phyloP scores from a whole-genome alignment of 2,113 vertebrate genomes.

The Sarotherodon lohbergeri region DNA sequence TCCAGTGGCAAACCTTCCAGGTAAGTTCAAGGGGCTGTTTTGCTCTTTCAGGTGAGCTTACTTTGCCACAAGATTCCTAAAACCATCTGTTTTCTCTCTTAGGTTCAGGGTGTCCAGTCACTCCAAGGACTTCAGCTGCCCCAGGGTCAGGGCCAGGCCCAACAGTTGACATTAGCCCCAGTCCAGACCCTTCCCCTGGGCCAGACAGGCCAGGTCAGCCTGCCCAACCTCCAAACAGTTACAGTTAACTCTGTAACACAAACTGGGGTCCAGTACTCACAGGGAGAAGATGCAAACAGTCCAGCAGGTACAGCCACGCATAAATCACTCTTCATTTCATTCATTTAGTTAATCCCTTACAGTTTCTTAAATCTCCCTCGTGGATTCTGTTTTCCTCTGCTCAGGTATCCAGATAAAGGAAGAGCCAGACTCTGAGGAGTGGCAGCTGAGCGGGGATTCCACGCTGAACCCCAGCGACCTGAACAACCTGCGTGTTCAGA shows the following conservation, averaged over 20 bases:
- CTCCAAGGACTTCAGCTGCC: slow-evolving; percentile 97
- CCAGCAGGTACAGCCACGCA: slow-evolving; percentile 76
- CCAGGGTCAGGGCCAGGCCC: slow-evolving; percentile 74
- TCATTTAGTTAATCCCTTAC: background rate
- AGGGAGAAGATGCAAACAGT: slow-evolving; percentile 73
- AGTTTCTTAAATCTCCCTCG: background rate
- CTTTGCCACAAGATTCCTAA: background rate
- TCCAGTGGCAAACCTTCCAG: slow-evolving; percentile 99
- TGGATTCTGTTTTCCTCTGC: background rate
- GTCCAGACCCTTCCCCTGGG: slow-evolving; percentile 94
- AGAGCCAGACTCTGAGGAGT: slow-evolving; percentile 96
- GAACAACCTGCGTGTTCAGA: slow-evolving; percentile 88
- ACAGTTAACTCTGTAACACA: slow-evolving; percentile 94
- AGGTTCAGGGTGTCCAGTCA: slow-evolving; percentile 96
- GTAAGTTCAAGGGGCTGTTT: background rate
- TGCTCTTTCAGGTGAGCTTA: background rate
- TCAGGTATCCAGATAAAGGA: slow-evolving; percentile 97
- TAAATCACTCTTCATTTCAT: background rate
- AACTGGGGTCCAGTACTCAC: slow-evolving; percentile 82
- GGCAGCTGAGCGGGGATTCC: slow-evolving; percentile 91
- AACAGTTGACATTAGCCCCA: slow-evolving; percentile 95
- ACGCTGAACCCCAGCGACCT: slow-evolving; percentile 95
- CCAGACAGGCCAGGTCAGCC: slow-evolving; percentile 85
- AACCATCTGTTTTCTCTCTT: background rate
- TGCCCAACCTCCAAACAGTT: slow-evolving; percentile 97